Evolutionary conservation across 1,140 invertebrate genomes (phyloP).

Genomic region (Drosophila sucinea): DNA sequence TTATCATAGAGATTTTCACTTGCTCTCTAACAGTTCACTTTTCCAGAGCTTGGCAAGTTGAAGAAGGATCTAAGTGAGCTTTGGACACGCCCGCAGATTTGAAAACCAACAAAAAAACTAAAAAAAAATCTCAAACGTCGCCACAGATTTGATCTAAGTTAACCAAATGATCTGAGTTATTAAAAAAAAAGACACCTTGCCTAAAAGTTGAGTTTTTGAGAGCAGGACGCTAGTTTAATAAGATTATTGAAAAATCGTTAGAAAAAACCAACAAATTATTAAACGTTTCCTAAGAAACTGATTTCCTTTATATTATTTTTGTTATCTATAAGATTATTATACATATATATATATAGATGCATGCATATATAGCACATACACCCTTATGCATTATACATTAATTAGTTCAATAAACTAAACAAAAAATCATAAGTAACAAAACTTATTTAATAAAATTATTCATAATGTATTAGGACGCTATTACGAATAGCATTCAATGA

Average conservation of each 20-base stretch:
- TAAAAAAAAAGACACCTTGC: conserved; percentile 55
- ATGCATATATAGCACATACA: conserved; percentile 34
- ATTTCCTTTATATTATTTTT: conserved; percentile 34
- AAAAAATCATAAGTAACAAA: background rate
- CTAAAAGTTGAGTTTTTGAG: conserved; percentile 24
- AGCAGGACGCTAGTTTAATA: conserved; percentile 65
- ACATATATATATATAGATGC: conserved; percentile 30
- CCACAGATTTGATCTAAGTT: conserved; percentile 47
- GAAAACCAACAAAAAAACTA: conserved; percentile 51
- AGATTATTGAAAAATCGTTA: conserved; percentile 4
- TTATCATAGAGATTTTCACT: conserved; percentile 16
- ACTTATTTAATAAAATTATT: conserved; percentile 6
- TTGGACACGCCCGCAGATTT: conserved; percentile 78
- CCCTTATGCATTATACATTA: conserved; percentile 23
- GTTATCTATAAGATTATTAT: conserved; percentile 26
- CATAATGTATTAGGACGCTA: conserved; percentile 45
- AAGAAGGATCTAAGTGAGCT: conserved; percentile 77
- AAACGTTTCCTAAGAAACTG: conserved; percentile 33
- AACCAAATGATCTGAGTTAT: conserved; percentile 23
- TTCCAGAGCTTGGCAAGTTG: conserved; percentile 74
- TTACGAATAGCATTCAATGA: conserved; percentile 58
- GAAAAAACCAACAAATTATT: background rate
- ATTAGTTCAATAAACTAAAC: conserved; percentile 51
- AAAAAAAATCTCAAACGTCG: conserved; percentile 63
- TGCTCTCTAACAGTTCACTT: conserved; percentile 1